These are phyloP conservation scores for Apocrypta bakeri DNA, from an alignment of 1,140 invertebrate species.

Conservation along the genomic window DNA sequence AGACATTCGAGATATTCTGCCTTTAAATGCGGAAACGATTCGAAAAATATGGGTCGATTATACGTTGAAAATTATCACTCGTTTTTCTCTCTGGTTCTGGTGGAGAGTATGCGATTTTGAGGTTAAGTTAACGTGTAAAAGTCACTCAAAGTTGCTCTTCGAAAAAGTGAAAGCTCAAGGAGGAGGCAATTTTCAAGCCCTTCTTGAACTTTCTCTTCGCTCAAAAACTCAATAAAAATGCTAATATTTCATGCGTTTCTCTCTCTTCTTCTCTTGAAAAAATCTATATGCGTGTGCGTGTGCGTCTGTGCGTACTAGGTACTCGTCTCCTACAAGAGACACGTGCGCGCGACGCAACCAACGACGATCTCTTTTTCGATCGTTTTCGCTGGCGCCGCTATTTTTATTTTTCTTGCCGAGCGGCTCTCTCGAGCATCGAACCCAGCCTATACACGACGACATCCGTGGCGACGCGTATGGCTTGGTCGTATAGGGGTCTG, in stretches of 20 bases:
- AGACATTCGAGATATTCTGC: too few species aligned
- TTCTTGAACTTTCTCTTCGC: not conserved
- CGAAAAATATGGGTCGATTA: not conserved
- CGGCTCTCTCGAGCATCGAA: slow-evolving; percentile 30
- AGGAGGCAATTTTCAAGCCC: not conserved
- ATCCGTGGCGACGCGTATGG: not conserved
- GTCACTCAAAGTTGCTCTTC: not conserved
- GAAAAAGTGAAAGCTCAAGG: not conserved
- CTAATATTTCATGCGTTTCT: slow-evolving; percentile 24
- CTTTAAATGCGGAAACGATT: too few species aligned
- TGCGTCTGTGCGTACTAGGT: too few species aligned
- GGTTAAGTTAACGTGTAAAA: not conserved
- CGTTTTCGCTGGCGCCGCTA: slow-evolving; percentile 23
- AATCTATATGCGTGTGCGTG: too few species aligned
- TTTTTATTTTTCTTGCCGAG: slow-evolving; percentile 41
- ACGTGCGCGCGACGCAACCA: not conserved
- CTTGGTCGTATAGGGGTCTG: not conserved
- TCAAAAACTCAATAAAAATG: not conserved
- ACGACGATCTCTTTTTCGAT: slow-evolving; percentile 33
- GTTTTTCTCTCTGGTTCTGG: not conserved
- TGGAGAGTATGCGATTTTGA: not conserved
- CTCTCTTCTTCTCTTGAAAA: slow-evolving; percentile 22
- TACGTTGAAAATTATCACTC: not conserved
- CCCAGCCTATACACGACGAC: not conserved
- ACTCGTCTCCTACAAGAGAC: not conserved